Evolutionary conservation across 2,888 invertebrate species (phyloP), one percentile per base, ranked within the genome.

Genomic region (Cartodere bifasciata): DNA sequence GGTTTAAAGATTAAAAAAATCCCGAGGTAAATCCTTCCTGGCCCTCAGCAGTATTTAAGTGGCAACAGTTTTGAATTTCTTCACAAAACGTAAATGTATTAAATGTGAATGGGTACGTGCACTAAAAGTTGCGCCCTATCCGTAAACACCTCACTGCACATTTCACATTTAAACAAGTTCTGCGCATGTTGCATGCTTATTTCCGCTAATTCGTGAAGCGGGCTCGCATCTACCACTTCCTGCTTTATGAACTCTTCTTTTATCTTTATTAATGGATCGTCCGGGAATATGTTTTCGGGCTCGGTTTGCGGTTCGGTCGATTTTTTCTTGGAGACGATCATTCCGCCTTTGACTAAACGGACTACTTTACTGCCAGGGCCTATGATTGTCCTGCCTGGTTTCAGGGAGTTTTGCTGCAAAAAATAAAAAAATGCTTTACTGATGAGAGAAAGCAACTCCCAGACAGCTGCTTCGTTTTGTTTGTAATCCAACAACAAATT

Each of bases 21-120:
- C n/a, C n/a, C n/a, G n/a, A n/a, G n/a, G n/a, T n/a, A n/a, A n/a
- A n/a, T n/a, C n/a, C n/a, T n/a, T n/a, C n/a, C n/a, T n/a, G n/a
- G n/a, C n/a, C n/a, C n/a, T n/a, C n/a, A n/a, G n/a, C n/a, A n/a
- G n/a, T n/a, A n/a, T n/a, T n/a, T n/a, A n/a, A n/a, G n/a, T n/a
- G n/a, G n/a, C 17, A 4, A 25, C 7, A 25, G 17, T 12, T 28
- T 17, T 28, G 17, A 25, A 23, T 23, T 4, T 28, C 16, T 28
- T 28, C 17, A 28, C 28, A 28, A 29, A 60, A n/a, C n/a, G n/a
- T n/a, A n/a, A n/a, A n/a, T n/a, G n/a, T n/a, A 66, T 77, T 75
- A 78, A 61, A 86, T 85, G 56, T 86, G 85, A 52, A 84, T 73
- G 32, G 82, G 81, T 47, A 85, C 83, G 59, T 86, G 85, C 32